Conservation (phyloP, 1,140 invertebrate genomes). For the Heliconius melpomene region DNA sequence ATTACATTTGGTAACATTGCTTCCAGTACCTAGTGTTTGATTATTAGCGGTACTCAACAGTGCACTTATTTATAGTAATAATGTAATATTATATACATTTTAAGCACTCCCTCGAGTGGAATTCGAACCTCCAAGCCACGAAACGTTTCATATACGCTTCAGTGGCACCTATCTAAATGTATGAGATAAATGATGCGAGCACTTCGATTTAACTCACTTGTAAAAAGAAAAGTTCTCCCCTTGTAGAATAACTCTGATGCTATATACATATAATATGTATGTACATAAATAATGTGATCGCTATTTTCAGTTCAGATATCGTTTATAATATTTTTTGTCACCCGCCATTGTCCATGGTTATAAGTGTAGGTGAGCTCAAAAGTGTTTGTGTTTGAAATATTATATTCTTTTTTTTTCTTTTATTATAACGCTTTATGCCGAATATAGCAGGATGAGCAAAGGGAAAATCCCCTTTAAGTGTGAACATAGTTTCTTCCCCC, state of each 20-base stretch:
- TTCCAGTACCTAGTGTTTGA: too few relatives aligned
- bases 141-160: not conserved
- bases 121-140: too few relatives aligned
- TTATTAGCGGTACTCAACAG: too few relatives aligned
- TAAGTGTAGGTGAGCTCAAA: not conserved
- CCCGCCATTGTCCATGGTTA: conserved; percentile 47
- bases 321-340: conserved; percentile 74
- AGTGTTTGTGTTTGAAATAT: not conserved
- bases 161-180: not conserved
- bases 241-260: conserved; percentile 37
- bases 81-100: too few relatives aligned
- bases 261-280: not conserved
- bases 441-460: too few relatives aligned
- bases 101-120: too few relatives aligned
- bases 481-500: too few relatives aligned
- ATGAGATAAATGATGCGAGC: conserved; percentile 26
- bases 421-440: too few relatives aligned
- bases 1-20: too few relatives aligned
- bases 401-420: not conserved
- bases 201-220: conserved; percentile 19
- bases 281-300: conserved; percentile 50
- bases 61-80: too few relatives aligned
- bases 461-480: too few relatives aligned
- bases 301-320: conserved; percentile 58
- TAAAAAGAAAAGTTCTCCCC: conserved; percentile 33